These are phyloP conservation scores for Alfaro cultratus DNA, from an alignment of 2,797 vertebrate genomes.

Conservation along the genomic window DNA sequence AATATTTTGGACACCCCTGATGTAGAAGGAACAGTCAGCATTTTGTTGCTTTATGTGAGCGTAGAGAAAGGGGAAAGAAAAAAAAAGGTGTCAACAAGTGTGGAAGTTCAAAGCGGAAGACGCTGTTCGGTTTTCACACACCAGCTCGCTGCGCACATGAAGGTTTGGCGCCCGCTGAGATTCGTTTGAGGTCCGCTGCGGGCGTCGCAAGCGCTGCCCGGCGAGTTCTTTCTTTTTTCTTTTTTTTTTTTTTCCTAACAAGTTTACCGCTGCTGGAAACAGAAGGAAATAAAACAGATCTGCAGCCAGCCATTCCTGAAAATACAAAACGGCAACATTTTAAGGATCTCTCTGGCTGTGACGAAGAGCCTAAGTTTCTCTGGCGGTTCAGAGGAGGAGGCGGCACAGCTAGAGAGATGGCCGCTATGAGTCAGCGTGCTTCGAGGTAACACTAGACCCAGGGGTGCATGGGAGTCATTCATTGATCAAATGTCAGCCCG, in stretches of 20 bases:
- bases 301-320: slow-evolving; percentile 33
- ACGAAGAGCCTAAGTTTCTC: slow-evolving; percentile 22
- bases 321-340: slow-evolving; percentile 31
- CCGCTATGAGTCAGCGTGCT: slow-evolving; percentile 52
- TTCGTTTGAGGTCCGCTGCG: slow-evolving; percentile 12
- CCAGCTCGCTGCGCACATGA: slow-evolving; percentile 20
- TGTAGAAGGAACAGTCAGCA: neutral
- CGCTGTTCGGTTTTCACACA: slow-evolving; percentile 24
- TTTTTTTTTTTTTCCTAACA: slow-evolving; percentile 25
- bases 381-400: slow-evolving; percentile 39
- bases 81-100: slow-evolving; percentile 5
- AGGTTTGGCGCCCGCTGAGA: slow-evolving; percentile 18
- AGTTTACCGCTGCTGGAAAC: slow-evolving; percentile 32
- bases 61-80: neutral
- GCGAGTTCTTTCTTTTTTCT: neutral
- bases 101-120: slow-evolving; percentile 17
- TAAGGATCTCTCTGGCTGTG: slow-evolving; percentile 27
- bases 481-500: slow-evolving; percentile 66
- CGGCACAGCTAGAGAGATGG: slow-evolving; percentile 16
- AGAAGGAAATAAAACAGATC: slow-evolving; percentile 28
- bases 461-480: slow-evolving; percentile 47
- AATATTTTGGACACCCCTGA: neutral
- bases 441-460: slow-evolving; percentile 55
- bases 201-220: slow-evolving; percentile 29
- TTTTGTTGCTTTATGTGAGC: slow-evolving; percentile 7